These are phyloP conservation scores for Bombus breviceps DNA, from an alignment of 1,140 invertebrate genomes.

Conservation along the genomic window DNA sequence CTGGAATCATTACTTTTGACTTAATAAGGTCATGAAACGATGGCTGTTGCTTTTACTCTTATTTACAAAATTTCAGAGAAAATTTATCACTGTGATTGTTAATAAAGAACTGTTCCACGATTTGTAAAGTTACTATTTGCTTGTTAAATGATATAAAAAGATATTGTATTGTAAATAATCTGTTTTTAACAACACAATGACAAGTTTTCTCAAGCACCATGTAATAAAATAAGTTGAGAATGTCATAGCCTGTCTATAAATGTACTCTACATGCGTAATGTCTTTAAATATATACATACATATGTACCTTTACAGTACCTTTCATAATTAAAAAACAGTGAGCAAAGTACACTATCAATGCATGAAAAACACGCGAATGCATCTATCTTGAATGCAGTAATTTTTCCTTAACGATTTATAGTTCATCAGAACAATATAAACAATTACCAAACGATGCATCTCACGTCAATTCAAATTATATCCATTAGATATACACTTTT, in stretches of 20 bases:
- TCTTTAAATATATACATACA: constrained; percentile 51
- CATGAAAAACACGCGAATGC: constrained; percentile 1
- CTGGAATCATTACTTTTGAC: constrained; percentile 10
- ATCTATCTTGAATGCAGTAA: neutral
- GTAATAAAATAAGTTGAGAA: constrained; percentile 50
- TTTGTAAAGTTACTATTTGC: neutral
- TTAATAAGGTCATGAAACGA: neutral
- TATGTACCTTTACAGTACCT: constrained; percentile 25
- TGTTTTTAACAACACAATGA: constrained; percentile 21
- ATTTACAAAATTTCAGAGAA: constrained; percentile 44
- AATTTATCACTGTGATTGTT: constrained; percentile 33
- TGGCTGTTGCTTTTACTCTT: constrained; percentile 12
- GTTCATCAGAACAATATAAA: neutral
- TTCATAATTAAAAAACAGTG: constrained; percentile 44
- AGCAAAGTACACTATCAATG: constrained; percentile 37
- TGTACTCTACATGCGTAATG: constrained; percentile 36
- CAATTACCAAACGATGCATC: neutral
- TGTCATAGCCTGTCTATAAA: constrained; percentile 52
- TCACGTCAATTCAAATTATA: neutral
- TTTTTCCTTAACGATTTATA: neutral
- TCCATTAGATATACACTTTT: neutral
- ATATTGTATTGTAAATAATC: constrained; percentile 7
- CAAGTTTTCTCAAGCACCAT: constrained; percentile 40
- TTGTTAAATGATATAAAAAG: constrained; percentile 30
- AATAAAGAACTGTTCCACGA: neutral